Conservation (phyloP, 2,888 invertebrate species). For the Litoditis marina region DNA sequence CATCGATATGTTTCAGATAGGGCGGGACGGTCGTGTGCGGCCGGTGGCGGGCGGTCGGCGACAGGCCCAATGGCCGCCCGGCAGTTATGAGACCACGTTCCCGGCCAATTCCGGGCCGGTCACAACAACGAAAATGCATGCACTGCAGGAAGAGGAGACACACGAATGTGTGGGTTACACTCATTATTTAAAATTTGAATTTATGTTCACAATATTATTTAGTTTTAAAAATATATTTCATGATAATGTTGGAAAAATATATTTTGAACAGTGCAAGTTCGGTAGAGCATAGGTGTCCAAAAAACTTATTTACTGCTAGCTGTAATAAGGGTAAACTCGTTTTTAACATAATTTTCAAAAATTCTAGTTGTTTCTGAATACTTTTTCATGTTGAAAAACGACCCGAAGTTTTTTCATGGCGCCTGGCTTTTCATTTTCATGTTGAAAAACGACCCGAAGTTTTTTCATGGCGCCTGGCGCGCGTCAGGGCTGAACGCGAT, state of each 20-base stretch:
- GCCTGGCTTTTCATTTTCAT: too few relatives aligned
- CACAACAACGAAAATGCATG: conserved; percentile 38
- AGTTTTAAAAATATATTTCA: background rate
- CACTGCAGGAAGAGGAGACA: conserved; percentile 32
- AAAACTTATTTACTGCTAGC: too few relatives aligned
- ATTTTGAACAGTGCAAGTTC: background rate
- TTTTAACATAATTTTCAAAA: too few relatives aligned
- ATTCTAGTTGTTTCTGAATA: too few relatives aligned
- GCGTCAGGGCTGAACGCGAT: too few relatives aligned
- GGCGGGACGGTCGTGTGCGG: conserved; percentile 49
- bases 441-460: too few relatives aligned
- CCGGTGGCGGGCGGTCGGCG: conserved; percentile 32
- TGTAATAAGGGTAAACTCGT: too few relatives aligned
- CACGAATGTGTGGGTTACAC: too few relatives aligned
- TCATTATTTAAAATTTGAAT: background rate
- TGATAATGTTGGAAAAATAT: background rate
- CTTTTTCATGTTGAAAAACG: too few relatives aligned
- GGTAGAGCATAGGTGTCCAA: background rate
- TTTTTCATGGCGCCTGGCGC: too few relatives aligned
- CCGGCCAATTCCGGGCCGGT: conserved; percentile 38
- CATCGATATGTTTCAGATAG: conserved; percentile 30
- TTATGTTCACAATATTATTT: too few relatives aligned
- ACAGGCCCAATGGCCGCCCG: conserved; percentile 32
- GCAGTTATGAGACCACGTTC: conserved; percentile 36
- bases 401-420: too few relatives aligned